These are phyloP conservation scores for Plotosus lineatus DNA, from an alignment of 2,113 vertebrate genomes.

Conservation along the genomic window DNA sequence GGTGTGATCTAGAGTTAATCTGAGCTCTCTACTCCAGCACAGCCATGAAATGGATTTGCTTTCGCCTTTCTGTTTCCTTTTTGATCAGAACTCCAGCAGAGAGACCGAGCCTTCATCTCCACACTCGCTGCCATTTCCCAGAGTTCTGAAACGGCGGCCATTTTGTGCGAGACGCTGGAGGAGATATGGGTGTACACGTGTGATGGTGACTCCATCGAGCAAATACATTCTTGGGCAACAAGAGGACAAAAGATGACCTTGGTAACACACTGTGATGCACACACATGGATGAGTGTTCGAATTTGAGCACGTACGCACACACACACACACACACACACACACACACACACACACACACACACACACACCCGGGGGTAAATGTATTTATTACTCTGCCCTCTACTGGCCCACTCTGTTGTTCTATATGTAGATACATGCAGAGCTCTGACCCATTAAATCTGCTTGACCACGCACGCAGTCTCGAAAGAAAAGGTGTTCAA, in stretches of 20 bases:
- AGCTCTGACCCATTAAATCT: constrained; percentile 17
- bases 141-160: constrained; percentile 28
- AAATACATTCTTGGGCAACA: constrained; percentile 5
- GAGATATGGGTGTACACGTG: constrained; percentile 1
- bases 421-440: background rate
- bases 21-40: background rate
- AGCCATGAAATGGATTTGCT: constrained; percentile 23
- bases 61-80: background rate
- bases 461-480: background rate
- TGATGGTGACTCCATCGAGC: constrained; percentile 16
- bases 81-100: constrained; percentile 26
- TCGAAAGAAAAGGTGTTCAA: background rate
- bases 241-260: background rate
- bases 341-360: background rate
- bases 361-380: constrained; percentile 16
- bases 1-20: background rate
- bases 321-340: background rate
- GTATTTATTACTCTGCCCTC: constrained; percentile 12
- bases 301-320: background rate
- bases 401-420: constrained; percentile 3
- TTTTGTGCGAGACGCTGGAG: constrained; percentile 38
- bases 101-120: constrained; percentile 25
- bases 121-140: constrained; percentile 30
- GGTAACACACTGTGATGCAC: background rate
- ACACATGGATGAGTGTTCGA: too few species aligned